Percentiles rank a stretch among this genome's conserved stretches.
Evolutionary conservation across 2,888 invertebrate genomes (phyloP).

Genomic region (Xestoiulus laeticollis): DNA sequence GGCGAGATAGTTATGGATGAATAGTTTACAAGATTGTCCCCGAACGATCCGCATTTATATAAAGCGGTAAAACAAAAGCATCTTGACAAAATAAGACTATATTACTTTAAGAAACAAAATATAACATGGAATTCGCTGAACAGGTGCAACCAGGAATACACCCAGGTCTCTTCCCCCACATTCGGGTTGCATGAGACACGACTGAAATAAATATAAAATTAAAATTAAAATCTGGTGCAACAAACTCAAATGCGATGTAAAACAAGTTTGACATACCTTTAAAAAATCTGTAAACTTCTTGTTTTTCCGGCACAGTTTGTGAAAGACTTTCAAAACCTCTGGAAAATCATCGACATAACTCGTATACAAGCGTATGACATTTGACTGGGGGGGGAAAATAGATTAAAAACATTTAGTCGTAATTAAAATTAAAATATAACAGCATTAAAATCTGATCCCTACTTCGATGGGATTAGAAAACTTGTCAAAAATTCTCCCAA

Average conservation of each 20-base stretch:
- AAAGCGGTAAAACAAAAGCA: background rate
- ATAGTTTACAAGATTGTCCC: too few relatives aligned
- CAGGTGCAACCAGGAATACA: slow-evolving; percentile 65
- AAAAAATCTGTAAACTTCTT: slow-evolving; percentile 64
- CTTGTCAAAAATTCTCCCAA: slow-evolving; percentile 65
- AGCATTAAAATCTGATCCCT: background rate
- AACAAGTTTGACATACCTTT: slow-evolving; percentile 60
- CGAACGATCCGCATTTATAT: too few relatives aligned
- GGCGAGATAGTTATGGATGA: too few relatives aligned
- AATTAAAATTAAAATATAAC: too few relatives aligned
- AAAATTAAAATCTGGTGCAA: too few relatives aligned
- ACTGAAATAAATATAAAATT: slow-evolving; percentile 56
- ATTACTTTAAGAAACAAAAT: slow-evolving; percentile 65
- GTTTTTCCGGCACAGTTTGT: slow-evolving; percentile 62
- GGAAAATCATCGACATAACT: slow-evolving; percentile 66
- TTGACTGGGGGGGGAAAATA: slow-evolving; percentile 59
- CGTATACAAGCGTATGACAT: slow-evolving; percentile 65
- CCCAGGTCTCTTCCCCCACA: slow-evolving; percentile 64
- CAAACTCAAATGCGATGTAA: too few relatives aligned
- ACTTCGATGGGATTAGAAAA: slow-evolving; percentile 58
- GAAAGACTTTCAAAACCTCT: slow-evolving; percentile 64
- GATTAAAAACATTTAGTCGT: background rate
- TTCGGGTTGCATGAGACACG: slow-evolving; percentile 60
- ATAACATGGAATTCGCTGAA: slow-evolving; percentile 66
- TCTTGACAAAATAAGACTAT: background rate